These are phyloP conservation scores for Porites australiensis DNA, from an alignment of 64 coral and sea anemone genomes.

Conservation along the genomic window DNA sequence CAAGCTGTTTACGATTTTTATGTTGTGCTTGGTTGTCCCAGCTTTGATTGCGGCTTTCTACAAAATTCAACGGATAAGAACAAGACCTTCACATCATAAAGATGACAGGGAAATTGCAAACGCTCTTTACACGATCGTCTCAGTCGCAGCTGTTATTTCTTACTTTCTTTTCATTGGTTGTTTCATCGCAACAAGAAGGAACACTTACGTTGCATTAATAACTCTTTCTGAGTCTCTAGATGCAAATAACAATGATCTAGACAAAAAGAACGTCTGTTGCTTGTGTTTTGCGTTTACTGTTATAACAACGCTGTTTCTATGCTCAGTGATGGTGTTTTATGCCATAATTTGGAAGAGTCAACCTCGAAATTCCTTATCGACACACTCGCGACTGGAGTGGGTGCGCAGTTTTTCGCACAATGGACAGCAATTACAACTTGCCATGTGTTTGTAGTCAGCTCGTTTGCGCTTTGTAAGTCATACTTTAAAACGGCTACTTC, in stretches of 20 bases:
- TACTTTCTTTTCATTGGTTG: slow-evolving; percentile 36
- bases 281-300: slow-evolving; percentile 54
- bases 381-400: slow-evolving; percentile 65
- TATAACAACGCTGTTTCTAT: slow-evolving; percentile 38
- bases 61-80: slow-evolving; percentile 55
- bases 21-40: slow-evolving; percentile 43
- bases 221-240: slow-evolving; percentile 26
- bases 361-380: slow-evolving; percentile 34
- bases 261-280: not conserved
- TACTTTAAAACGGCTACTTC: too few relatives aligned
- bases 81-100: slow-evolving; percentile 32
- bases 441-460: slow-evolving; percentile 69
- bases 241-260: not conserved
- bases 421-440: slow-evolving; percentile 72
- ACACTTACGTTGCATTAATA: slow-evolving; percentile 20
- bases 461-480: slow-evolving; percentile 58
- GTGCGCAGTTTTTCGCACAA: slow-evolving; percentile 64
- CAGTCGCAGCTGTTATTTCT: slow-evolving; percentile 50
- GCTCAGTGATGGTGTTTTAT: slow-evolving; percentile 64
- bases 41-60: slow-evolving; percentile 68
- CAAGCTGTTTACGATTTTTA: slow-evolving; percentile 62
- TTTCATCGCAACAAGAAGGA: slow-evolving; percentile 33
- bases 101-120: slow-evolving; percentile 50
- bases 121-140: slow-evolving; percentile 64
- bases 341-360: slow-evolving; percentile 58